Percentiles rank a stretch among this genome's conserved stretches.
Evolutionary conservation across 2,113 vertebrate species (phyloP).

Genomic region (Macroglossus sobrinus): DNA sequence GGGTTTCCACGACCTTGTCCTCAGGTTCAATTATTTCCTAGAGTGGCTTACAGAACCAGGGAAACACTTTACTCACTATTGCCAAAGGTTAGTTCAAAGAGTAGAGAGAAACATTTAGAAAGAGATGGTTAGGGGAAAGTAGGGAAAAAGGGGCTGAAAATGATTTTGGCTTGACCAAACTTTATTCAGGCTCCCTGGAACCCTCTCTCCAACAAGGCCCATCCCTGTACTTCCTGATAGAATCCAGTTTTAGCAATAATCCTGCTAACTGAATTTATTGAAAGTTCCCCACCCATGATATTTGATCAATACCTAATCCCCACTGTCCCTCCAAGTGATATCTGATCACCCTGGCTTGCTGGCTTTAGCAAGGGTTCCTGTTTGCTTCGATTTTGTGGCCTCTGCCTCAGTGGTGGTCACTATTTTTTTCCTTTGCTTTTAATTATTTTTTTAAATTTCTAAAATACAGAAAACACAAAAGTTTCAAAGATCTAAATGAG

Average conservation of each 20-base stretch:
- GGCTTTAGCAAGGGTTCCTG: not conserved
- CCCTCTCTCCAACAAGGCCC: not conserved
- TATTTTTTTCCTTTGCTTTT: not conserved
- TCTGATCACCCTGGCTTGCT: no score
- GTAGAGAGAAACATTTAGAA: not conserved
- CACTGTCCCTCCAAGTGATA: not conserved
- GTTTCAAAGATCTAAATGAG: not conserved
- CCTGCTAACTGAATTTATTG: not conserved
- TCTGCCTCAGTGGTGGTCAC: not conserved
- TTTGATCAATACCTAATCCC: not conserved
- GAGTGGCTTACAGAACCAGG: not conserved
- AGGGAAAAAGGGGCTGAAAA: not conserved
- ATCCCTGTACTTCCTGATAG: not conserved
- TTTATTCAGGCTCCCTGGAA: not conserved
- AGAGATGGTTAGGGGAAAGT: not conserved
- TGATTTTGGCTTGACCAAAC: not conserved
- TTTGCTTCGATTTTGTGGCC: not conserved
- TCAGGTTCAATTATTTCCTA: not conserved
- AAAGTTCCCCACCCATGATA: not conserved
- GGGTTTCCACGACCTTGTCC: not conserved
- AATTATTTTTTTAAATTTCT: not conserved
- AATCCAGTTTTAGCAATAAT: not conserved
- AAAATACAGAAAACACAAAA: not conserved
- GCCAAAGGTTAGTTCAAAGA: not conserved
- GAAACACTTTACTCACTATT: not conserved